Conservation (phyloP, 2,888 invertebrate species). For the Tricholauxania praeusta region DNA sequence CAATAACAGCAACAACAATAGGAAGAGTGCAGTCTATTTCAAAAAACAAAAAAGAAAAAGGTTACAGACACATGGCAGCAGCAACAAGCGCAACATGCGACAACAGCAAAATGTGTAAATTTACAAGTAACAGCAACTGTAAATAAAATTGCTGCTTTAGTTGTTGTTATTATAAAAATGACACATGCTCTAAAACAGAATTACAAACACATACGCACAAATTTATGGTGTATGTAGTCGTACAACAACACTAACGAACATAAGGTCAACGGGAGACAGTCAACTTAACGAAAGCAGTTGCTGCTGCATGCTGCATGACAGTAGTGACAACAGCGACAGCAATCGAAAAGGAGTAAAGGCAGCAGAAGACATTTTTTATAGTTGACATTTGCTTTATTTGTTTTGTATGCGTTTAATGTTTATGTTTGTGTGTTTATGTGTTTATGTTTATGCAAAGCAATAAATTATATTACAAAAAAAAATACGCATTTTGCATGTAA, state of each 20-base stretch:
- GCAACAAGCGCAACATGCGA: background rate
- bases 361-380: background rate
- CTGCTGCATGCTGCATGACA: background rate
- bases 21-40: background rate
- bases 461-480: conserved; percentile 2
- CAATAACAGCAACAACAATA: background rate
- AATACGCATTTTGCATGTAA: conserved; percentile 24
- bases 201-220: conserved; percentile 5
- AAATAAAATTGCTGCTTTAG: conserved; percentile 24
- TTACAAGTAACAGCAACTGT: conserved; percentile 14
- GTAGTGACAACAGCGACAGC: background rate
- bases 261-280: conserved; percentile 13
- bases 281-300: conserved; percentile 5
- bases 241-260: background rate
- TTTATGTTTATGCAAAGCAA: conserved; percentile 2
- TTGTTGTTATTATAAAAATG: conserved; percentile 24
- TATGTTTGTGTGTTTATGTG: background rate
- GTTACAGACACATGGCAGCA: conserved; percentile 6
- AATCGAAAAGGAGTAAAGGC: conserved; percentile 5
- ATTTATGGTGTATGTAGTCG: background rate
- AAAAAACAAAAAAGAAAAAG: conserved; percentile 5
- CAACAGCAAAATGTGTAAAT: conserved; percentile 25
- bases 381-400: background rate
- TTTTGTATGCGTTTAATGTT: background rate
- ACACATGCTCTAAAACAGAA: background rate